phyloP scores from a whole-genome alignment of 2,888 invertebrate species.

The Drosophila atroscutellata region DNA sequence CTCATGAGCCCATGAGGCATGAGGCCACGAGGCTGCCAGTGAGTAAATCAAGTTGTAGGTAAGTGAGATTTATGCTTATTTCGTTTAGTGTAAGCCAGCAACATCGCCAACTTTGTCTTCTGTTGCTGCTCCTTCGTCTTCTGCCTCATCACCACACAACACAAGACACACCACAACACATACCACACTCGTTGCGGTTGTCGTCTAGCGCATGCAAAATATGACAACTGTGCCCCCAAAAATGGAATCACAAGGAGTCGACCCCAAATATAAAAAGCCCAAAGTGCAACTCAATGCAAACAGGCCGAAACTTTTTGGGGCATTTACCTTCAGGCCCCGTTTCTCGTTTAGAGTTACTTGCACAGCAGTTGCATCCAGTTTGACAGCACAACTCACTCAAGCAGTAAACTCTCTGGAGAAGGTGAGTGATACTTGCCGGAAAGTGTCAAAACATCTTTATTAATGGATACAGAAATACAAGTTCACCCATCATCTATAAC shows the following conservation, averaged over 20 bases:
- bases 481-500: background rate
- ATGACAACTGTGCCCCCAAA: constrained; percentile 65
- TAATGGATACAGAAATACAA: constrained; percentile 15
- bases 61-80: constrained; percentile 81
- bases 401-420: constrained; percentile 9
- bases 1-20: constrained; percentile 14
- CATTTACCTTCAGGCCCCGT: background rate
- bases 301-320: constrained; percentile 24
- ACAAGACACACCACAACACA: background rate
- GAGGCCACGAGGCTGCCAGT: constrained; percentile 52
- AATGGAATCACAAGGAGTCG: constrained; percentile 29
- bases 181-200: constrained; percentile 26
- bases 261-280: constrained; percentile 23
- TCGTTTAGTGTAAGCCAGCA: constrained; percentile 76
- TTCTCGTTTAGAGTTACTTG: constrained; percentile 37
- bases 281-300: constrained; percentile 49
- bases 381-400: constrained; percentile 37
- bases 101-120: constrained; percentile 40
- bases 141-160: background rate
- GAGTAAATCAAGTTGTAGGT: constrained; percentile 81
- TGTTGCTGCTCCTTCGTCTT: background rate
- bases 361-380: constrained; percentile 53
- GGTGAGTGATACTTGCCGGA: constrained; percentile 14
- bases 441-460: constrained; percentile 27
- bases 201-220: constrained; percentile 64